Base-by-base conservation (phyloP, 2,888 invertebrate species). In the Leptinotarsa tumamoca region DNA sequence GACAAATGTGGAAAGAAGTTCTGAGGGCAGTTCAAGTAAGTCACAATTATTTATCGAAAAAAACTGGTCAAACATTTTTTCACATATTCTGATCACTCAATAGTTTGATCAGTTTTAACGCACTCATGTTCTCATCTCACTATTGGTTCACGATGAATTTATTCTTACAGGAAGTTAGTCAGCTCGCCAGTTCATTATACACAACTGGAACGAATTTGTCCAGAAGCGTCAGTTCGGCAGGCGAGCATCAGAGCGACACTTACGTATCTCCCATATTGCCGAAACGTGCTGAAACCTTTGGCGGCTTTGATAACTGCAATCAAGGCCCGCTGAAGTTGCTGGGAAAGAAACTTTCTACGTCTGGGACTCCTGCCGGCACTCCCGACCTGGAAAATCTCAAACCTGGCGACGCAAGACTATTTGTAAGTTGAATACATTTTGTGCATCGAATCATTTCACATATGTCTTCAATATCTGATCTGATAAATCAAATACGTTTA, bases 281-380 rank as follows among this genome's bases (percentile, higher is more conserved):
- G 21, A 94, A 97, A 83, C 91, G 98, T 50, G 98, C 98, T 0
- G 98, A 98, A 89, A 98, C 98, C 4, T 98, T 98, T 89, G 97
- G 97, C 1, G 98, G 98, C 13, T 98, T 98, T 86, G 98, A 98
- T 89, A 91, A 91, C 83, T 84, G 86, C 5, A 86, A 84, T 79
- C 87, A 86, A 72, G 85, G 83, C 18, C 86, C 87, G 17, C 81
- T 87, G 43, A 88, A 88, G 78, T 75, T 87, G 63, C 76, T 87
- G 50, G 87, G 87, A 18, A 88, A 86, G 77, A 89, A 88, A 79
- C 79, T 87, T 52, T 86, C 88, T 1, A 82, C 84, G 69, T 86
- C 86, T 17, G 87, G 87, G 51, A 87, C 88, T 21, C 83, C 85
- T 1, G 82, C 82, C 4, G 84, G 85, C 21, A 88, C 87, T 51